Evolutionary conservation across 2,888 invertebrate species (phyloP).

Genomic region (Eumacrocentrus americanus): DNA sequence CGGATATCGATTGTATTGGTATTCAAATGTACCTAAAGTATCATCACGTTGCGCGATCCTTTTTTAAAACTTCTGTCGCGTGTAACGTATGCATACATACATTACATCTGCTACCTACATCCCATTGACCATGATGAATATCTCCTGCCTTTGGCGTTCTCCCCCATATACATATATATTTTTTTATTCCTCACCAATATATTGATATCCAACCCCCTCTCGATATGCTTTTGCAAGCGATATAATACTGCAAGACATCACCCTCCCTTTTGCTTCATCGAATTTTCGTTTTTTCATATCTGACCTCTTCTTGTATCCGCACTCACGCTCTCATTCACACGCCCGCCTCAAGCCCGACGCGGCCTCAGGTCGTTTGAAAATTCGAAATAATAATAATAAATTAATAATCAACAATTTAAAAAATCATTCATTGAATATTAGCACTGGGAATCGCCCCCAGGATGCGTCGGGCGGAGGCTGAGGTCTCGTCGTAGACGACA

Average conservation of each 20-base stretch:
- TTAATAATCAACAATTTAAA: no score
- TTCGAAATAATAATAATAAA: no score
- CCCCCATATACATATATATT: no score
- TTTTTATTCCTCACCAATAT: conserved; percentile 19
- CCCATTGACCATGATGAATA: conserved; percentile 27
- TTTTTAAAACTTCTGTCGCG: not conserved
- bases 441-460: conserved; percentile 18
- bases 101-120: no score
- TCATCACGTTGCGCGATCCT: conserved; percentile 28
- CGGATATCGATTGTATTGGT: conserved; percentile 53
- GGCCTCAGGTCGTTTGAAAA: not conserved
- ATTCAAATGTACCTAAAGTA: conserved; percentile 58
- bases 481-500: conserved; percentile 47
- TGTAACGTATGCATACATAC: conserved; percentile 10
- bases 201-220: conserved; percentile 8
- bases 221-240: not conserved
- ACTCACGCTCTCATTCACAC: conserved; percentile 50
- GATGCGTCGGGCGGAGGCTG: conserved; percentile 31
- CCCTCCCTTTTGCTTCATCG: not conserved
- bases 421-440: not conserved
- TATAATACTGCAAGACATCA: not conserved
- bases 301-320: conserved; percentile 39
- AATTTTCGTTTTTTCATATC: not conserved
- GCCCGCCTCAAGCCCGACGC: conserved; percentile 3
- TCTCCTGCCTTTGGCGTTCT: conserved; percentile 22